Base-by-base conservation (phyloP, 2,797 vertebrate genomes). In the Salmo trutta region DNA sequence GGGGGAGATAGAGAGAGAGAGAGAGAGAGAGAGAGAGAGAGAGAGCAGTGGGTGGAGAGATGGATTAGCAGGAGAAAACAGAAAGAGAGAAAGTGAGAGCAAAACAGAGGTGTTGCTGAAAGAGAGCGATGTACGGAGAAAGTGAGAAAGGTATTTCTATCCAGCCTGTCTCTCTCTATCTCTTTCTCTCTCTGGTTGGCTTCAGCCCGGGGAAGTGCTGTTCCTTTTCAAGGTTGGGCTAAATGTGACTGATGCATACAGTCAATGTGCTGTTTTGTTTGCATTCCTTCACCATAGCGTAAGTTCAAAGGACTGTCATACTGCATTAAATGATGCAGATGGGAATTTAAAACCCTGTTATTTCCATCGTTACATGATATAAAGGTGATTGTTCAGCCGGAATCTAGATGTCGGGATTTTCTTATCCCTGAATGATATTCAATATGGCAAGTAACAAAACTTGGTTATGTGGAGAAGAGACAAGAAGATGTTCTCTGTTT, bases 211-310 rank as follows among this genome's bases (percentile, higher is more conserved):
- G 79, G 90, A 88, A 78, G 41, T 47, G 41, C 41, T 88, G 91
- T 47, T 47, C 2, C 8, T 47, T 47, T 14, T 47, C 41, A 47
- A 47, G 10, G 41, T 47, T 91, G 87, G 87, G 89, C 90, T 89
- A 90, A 91, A 93, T 90, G 88, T 90, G 91, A 93, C 86, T 83
- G 41, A 47, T 47, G 41, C 10, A 47, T 47, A 47, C 41, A 47
- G 41, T 47, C 41, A 47, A 47, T 47, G 41, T 14, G 41, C 41
- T 47, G 87, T 88, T 91, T 87, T 83, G 87, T 90, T 88, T 88
- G 83, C 84, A 84, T 79, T 84, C 79, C 80, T 79, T 84, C 80
- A 69, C 79, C 31, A 54, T 78, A 27, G 80, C 21, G 80, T 75
- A 82, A 84, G 85, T 86, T 82, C 77, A 80, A 77, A 82, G 77